Evolutionary conservation across 2,888 invertebrate genomes (phyloP).

Genomic region (Tinea trinotella): DNA sequence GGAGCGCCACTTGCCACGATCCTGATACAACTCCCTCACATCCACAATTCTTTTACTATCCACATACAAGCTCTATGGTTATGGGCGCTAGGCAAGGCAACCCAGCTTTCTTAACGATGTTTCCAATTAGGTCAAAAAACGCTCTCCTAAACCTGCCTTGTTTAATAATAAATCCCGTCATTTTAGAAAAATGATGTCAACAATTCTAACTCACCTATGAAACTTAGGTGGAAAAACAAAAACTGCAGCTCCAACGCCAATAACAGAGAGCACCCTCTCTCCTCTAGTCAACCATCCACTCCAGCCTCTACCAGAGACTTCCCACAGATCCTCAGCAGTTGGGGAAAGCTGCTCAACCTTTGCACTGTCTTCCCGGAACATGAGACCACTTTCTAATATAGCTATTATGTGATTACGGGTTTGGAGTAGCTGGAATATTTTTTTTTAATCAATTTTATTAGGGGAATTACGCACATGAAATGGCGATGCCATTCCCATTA

Average conservation of each 20-base stretch:
- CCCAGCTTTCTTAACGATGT: too few species aligned
- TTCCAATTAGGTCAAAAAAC: too few species aligned
- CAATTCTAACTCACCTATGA: slow-evolving; percentile 6
- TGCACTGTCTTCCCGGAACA: slow-evolving; percentile 58
- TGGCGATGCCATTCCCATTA: too few species aligned
- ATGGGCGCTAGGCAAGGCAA: too few species aligned
- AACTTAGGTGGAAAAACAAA: slow-evolving; percentile 37
- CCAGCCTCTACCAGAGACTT: slow-evolving; percentile 33
- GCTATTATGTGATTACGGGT: slow-evolving; percentile 42
- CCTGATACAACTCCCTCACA: too few species aligned
- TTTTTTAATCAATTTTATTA: too few species aligned
- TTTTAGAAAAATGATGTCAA: background rate
- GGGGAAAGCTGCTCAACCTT: slow-evolving; percentile 54
- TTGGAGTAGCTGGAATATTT: slow-evolving; percentile 48
- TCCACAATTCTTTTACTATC: too few species aligned
- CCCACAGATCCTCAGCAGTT: slow-evolving; percentile 36
- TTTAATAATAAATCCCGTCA: too few species aligned
- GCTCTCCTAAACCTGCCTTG: too few species aligned
- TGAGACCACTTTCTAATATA: slow-evolving; percentile 54
- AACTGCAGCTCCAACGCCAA: slow-evolving; percentile 29
- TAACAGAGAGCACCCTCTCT: slow-evolving; percentile 31
- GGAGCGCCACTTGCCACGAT: too few species aligned
- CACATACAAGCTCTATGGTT: too few species aligned
- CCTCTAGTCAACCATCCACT: slow-evolving; percentile 49
- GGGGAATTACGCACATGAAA: too few species aligned